Evolutionary conservation across 2,888 invertebrate species (phyloP), one percentile per base, ranked within the genome.

Genomic region (Spodoptera littoralis): DNA sequence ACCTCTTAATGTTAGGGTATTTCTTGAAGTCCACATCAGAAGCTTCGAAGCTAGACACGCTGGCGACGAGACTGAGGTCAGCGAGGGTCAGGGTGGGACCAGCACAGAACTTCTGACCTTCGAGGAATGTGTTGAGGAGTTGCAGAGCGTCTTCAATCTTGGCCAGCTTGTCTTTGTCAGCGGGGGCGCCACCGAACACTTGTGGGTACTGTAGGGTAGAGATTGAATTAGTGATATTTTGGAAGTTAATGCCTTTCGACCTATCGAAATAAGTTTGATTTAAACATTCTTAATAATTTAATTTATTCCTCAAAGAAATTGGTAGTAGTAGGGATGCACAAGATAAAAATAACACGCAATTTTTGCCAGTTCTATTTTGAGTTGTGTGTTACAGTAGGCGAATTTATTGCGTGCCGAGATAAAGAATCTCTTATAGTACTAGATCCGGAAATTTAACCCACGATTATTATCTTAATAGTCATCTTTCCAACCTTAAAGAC

Each of bases 1-100:
- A 94, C 92, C 94, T 96, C 65, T 90, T 88, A 59, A 97, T 94
- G 80, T 97, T 97, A 51, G 95, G 88, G 90, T 96, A 97, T 80
- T 96, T 96, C 83, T 95, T 95, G 70, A 98, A 85, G 85, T 98
- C 97, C 68, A 96, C 95, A 1, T 95, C 94, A 18, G 95, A 90
- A 54, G 96, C 96, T 82, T 97, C 97, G 69, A 96, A 95, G 67
- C 96, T 97, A 52, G 97, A 96, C 11, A 98, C 95, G 8, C 96
- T 95, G 9, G 97, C 96, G 42, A 96, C 92, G 50, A 98, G 86
- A 43, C 96, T 91, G 47, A 97, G 93, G 89, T 98, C 98, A 8
- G 98, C 98, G 18, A 98, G 87, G 18, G 98, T 98, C 58, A 98
- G 91, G 63, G 93, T 93, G 63, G 96, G 95, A 13, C 98, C 98